These are phyloP conservation scores for Meloe dianella DNA, from an alignment of 2,888 invertebrate species.

Conservation along the genomic window DNA sequence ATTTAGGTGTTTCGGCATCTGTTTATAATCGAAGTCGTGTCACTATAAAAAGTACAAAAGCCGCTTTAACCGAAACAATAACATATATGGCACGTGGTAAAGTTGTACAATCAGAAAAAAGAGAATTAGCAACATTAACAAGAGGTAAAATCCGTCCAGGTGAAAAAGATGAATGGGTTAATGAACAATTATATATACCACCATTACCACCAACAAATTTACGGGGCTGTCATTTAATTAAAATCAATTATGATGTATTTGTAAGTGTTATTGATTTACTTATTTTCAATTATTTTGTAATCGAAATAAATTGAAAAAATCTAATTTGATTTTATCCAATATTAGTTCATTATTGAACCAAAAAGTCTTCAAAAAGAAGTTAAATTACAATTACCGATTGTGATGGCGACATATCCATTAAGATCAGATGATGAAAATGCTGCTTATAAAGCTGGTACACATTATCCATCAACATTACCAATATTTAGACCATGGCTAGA, in stretches of 20 bases:
- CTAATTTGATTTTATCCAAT: conserved; percentile 37
- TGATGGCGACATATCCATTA: conserved; percentile 91
- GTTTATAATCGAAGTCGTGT: conserved; percentile 86
- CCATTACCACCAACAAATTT: conserved; percentile 94
- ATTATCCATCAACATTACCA: conserved; percentile 90
- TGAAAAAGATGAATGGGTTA: conserved; percentile 83
- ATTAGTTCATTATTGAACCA: conserved; percentile 87
- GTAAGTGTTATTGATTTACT: conserved; percentile 65
- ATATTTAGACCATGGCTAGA: conserved; percentile 90
- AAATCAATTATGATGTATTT: conserved; percentile 91
- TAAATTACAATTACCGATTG: conserved; percentile 88
- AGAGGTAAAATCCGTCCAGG: conserved; percentile 84
- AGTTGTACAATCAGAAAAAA: conserved; percentile 83
- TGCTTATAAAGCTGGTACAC: conserved; percentile 81
- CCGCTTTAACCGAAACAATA: conserved; percentile 86
- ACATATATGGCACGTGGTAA: conserved; percentile 87
- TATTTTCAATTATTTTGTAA: too few relatives aligned
- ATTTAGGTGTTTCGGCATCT: conserved; percentile 71
- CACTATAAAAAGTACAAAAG: conserved; percentile 83
- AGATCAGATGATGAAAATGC: conserved; percentile 70
- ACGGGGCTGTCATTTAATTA: conserved; percentile 91
- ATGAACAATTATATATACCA: conserved; percentile 89
- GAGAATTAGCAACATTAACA: conserved; percentile 79
- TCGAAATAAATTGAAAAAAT: conserved; percentile 7
- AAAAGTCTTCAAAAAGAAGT: conserved; percentile 91